phyloP scores from a whole-genome alignment of 2,113 vertebrate genomes.

The Merops nubicus region DNA sequence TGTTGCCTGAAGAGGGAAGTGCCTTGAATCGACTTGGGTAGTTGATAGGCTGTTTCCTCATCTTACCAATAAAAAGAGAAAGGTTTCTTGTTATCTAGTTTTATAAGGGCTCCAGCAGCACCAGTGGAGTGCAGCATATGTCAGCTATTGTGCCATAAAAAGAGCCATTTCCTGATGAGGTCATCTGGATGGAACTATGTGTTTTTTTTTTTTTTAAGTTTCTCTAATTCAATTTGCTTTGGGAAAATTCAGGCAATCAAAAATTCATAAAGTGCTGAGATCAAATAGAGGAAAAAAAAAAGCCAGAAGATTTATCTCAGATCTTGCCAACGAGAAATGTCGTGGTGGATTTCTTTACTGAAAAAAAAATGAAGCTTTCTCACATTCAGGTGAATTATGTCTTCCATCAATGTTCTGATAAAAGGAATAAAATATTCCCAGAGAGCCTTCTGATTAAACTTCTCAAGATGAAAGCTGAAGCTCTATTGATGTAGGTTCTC shows the following conservation, averaged over 20 bases:
- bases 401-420: conserved; percentile 43
- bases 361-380: conserved; percentile 37
- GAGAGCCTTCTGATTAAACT: conserved; percentile 44
- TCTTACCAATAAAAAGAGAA: background rate
- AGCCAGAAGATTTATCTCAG: conserved; percentile 5
- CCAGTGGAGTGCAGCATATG: background rate
- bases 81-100: background rate
- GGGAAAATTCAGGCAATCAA: conserved; percentile 33
- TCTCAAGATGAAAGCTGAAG: conserved; percentile 2
- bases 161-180: conserved; percentile 28
- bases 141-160: background rate
- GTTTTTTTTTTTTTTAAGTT: conserved; percentile 25
- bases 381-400: conserved; percentile 39
- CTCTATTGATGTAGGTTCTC: conserved; percentile 35
- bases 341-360: conserved; percentile 11
- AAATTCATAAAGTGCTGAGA: conserved; percentile 43
- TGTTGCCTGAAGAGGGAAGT: background rate
- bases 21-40: background rate
- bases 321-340: background rate
- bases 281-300: conserved; percentile 43
- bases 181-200: background rate
- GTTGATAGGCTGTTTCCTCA: background rate
- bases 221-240: conserved; percentile 50
- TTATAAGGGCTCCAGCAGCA: background rate
- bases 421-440: conserved; percentile 42